A percentile compares a stretch with the other conserved stretches of the same genome.
phyloP scores from a whole-genome alignment of 2,797 vertebrate genomes.

The Erpetoichthys calabaricus region DNA sequence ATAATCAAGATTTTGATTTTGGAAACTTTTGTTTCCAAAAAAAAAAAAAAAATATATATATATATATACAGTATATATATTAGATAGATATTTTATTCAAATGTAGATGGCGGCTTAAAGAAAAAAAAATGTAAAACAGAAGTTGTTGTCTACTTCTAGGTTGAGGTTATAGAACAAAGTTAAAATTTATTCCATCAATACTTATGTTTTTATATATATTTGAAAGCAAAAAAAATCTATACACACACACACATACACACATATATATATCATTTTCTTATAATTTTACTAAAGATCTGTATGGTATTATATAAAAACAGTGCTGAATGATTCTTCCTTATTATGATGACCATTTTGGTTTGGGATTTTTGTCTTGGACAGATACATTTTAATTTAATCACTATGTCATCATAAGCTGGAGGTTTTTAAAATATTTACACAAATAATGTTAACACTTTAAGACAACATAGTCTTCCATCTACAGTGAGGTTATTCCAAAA shows the following conservation, averaged over 20 bases:
- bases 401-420: slow-evolving; percentile 29
- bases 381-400: slow-evolving; percentile 22
- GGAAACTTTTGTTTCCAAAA: slow-evolving; percentile 41
- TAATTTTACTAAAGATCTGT: slow-evolving; percentile 16
- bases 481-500: slow-evolving; percentile 14
- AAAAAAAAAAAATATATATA: slow-evolving; percentile 21
- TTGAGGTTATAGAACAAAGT: slow-evolving; percentile 40
- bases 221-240: slow-evolving; percentile 30
- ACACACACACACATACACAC: slow-evolving; percentile 36
- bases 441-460: background rate
- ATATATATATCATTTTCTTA: slow-evolving; percentile 22
- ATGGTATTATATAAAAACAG: slow-evolving; percentile 39
- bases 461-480: slow-evolving; percentile 30
- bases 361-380: slow-evolving; percentile 32
- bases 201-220: slow-evolving; percentile 51
- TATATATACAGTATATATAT: slow-evolving; percentile 13
- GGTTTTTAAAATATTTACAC: background rate
- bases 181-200: slow-evolving; percentile 50
- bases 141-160: slow-evolving; percentile 49
- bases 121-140: slow-evolving; percentile 30
- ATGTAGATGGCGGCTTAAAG: slow-evolving; percentile 54
- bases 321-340: slow-evolving; percentile 33
- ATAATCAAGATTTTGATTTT: slow-evolving; percentile 48
- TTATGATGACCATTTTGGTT: slow-evolving; percentile 41
- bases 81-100: slow-evolving; percentile 49